phyloP scores from a whole-genome alignment of 2,113 vertebrate genomes.

The Rhinogobius similis region DNA sequence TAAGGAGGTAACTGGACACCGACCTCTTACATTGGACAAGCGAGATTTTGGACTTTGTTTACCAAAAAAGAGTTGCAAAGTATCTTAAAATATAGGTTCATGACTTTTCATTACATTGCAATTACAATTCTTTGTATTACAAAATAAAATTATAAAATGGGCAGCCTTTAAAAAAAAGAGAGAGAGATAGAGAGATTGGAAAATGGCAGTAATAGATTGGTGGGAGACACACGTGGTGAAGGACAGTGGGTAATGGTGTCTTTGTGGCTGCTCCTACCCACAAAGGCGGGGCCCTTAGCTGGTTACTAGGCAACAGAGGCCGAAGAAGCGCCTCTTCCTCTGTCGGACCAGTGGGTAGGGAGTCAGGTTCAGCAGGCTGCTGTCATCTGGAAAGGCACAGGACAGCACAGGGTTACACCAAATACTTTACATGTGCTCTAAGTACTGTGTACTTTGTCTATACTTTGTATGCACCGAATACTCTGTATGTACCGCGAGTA shows the following conservation, averaged over 20 bases:
- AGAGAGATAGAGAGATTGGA: slow-evolving; percentile 75
- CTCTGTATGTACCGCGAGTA: not conserved
- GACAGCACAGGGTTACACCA: slow-evolving; percentile 18
- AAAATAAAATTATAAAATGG: slow-evolving; percentile 80
- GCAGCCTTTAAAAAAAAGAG: slow-evolving; percentile 80
- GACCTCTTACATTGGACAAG: slow-evolving; percentile 57
- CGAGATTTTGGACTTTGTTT: slow-evolving; percentile 49
- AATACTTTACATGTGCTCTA: not conserved
- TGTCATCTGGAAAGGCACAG: slow-evolving; percentile 85
- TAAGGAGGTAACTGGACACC: slow-evolving; percentile 45
- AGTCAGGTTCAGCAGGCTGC: slow-evolving; percentile 97
- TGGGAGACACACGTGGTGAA: slow-evolving; percentile 77
- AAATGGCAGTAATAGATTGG: slow-evolving; percentile 79
- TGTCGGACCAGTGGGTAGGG: slow-evolving; percentile 94
- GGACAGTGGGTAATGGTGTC: slow-evolving; percentile 73
- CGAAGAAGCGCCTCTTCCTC: slow-evolving; percentile 96
- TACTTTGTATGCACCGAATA: not conserved
- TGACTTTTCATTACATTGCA: slow-evolving; percentile 71
- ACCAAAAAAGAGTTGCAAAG: slow-evolving; percentile 70
- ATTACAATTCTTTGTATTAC: slow-evolving; percentile 74
- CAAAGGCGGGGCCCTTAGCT: slow-evolving; percentile 81
- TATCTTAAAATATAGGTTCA: slow-evolving; percentile 74
- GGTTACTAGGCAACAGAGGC: slow-evolving; percentile 95
- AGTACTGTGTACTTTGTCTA: not conserved
- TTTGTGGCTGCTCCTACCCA: slow-evolving; percentile 64